Conservation (phyloP, 1,140 invertebrate genomes). For the Araneus ventricosus region DNA sequence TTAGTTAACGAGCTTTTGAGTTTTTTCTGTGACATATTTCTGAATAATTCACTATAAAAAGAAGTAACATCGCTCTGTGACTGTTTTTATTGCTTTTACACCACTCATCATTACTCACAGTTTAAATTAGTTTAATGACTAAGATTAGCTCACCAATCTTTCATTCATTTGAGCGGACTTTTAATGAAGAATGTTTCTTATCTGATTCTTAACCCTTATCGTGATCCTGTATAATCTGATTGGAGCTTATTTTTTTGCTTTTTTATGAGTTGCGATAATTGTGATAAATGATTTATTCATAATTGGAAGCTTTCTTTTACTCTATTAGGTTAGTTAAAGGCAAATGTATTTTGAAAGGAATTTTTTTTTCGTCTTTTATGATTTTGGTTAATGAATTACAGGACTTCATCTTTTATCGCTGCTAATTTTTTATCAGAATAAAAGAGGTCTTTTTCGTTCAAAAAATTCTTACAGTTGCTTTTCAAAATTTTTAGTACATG, state of each 20-base stretch:
- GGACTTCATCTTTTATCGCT: background rate
- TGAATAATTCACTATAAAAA: background rate
- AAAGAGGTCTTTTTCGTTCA: background rate
- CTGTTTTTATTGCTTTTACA: conserved; percentile 50
- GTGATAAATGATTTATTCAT: conserved; percentile 60
- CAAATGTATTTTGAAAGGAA: background rate
- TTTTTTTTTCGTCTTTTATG: background rate
- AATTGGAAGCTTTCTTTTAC: conserved; percentile 38
- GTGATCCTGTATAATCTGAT: conserved; percentile 32
- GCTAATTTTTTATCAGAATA: background rate
- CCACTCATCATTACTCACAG: conserved; percentile 48
- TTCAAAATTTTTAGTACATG: too few relatives aligned
- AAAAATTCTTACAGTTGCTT: background rate
- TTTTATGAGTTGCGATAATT: conserved; percentile 41
- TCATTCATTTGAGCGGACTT: conserved; percentile 35
- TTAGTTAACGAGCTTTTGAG: background rate
- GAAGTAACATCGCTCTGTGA: background rate
- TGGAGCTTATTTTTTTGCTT: conserved; percentile 3
- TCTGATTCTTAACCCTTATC: conserved; percentile 16
- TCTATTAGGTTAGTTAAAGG: background rate
- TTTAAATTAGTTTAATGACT: conserved; percentile 67
- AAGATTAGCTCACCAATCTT: conserved; percentile 46
- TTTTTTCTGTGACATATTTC: background rate
- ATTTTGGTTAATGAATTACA: background rate
- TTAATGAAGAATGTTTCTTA: conserved; percentile 62